Percentiles rank a stretch among this genome's conserved stretches.
phyloP scores from a whole-genome alignment of 2,113 vertebrate genomes.

The Fukomys damarensis region DNA sequence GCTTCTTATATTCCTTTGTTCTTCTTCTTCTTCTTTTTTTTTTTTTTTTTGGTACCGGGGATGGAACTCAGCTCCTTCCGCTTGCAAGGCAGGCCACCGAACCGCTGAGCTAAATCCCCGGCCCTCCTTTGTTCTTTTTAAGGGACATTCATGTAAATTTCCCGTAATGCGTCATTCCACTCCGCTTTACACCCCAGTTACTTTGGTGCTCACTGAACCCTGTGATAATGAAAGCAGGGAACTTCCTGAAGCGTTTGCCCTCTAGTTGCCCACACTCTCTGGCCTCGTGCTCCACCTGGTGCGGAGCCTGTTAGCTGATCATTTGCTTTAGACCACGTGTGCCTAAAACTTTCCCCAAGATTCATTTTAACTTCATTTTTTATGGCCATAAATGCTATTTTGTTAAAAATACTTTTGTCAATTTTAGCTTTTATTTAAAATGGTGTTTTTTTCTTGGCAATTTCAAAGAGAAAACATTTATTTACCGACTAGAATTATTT shows the following conservation, averaged over 20 bases:
- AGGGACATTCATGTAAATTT: not conserved
- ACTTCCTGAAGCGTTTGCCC: not conserved
- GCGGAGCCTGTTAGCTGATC: not conserved
- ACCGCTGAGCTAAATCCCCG: too few relatives aligned
- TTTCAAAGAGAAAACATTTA: slow-evolving; percentile 13
- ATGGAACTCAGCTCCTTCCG: too few relatives aligned
- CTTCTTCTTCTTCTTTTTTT: not conserved
- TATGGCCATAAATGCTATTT: not conserved
- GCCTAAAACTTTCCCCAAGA: not conserved
- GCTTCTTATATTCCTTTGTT: slow-evolving; percentile 64
- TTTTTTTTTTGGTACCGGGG: too few relatives aligned
- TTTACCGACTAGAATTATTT: slow-evolving; percentile 7
- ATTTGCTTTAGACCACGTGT: not conserved
- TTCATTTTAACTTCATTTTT: not conserved
- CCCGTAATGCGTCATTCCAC: not conserved
- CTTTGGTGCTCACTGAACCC: not conserved
- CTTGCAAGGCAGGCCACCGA: too few relatives aligned
- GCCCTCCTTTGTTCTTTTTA: slow-evolving; percentile 12
- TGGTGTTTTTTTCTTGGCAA: slow-evolving; percentile 17
- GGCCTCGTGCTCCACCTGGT: not conserved
- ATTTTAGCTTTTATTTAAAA: slow-evolving; percentile 28
- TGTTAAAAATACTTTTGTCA: slow-evolving; percentile 12
- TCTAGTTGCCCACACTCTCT: not conserved
- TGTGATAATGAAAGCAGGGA: not conserved
- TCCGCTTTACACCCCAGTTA: not conserved